Evolutionary conservation across 92 coral and sea anemone genomes (phyloP), one percentile per base, ranked within the genome.

Genomic region (Metridium senile): DNA sequence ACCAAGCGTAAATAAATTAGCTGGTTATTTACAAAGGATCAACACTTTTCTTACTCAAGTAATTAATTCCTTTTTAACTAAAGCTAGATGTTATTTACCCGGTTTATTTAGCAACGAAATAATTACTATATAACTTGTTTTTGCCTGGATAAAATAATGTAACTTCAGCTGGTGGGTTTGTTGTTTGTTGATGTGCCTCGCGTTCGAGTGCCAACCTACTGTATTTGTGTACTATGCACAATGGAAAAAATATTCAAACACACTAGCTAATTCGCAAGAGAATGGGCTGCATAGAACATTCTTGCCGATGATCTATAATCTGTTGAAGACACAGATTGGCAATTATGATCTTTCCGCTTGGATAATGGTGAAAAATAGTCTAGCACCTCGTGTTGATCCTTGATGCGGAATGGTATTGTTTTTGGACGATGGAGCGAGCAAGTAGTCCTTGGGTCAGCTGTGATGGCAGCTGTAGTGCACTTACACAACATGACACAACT

Each of bases 21-120:
- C 28, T n/a, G 25, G 69, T 22, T 75, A 71, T 75, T 75, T 75
- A 51, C 46, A 11, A 58, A 75, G 69, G 80, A 62, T 75, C 58
- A 62, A 75, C 71, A 64, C 28, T 17, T 49, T 75, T 68, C n/a
- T 9, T 68, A 28, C 8, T 7, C 59, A 58, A 39, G 47, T 26
- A 27, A 33, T 19, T 73, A 73, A 73, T 73, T 73, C 78, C 78
- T 73, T 57, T 57, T n/a, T 52, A 73, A 73, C 78, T 34, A 73
- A 73, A 73, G 33, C 78, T 56, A 22, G 25, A 22, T 8, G 65
- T 59, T 54, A 54, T 54, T 54, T 54, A 54, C 49, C 49, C 49
- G 13, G 13, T 39, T n/a, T 39, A 13, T 27, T 23, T 27, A 23
- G 33, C 18, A 18, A 3, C 9, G 32, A 22, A 7, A 2, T 7